Conservation (phyloP, 2,888 invertebrate genomes). For the Apotomis turbidana region DNA sequence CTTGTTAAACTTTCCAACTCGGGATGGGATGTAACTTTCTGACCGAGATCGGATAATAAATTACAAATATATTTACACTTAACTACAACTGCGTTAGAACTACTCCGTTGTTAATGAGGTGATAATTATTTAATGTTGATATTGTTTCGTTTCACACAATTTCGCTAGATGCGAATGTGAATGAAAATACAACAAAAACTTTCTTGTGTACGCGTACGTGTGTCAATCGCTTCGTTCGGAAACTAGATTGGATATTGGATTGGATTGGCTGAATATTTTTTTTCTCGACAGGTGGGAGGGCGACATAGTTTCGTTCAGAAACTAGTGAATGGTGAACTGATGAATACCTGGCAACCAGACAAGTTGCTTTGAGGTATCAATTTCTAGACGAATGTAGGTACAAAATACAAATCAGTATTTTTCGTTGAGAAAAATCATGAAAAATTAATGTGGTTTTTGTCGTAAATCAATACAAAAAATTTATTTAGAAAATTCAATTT, state of each 20-base stretch:
- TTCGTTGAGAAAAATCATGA: too few relatives aligned
- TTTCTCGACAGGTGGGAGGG: constrained; percentile 26
- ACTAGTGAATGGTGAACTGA: not conserved
- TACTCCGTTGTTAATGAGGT: not conserved
- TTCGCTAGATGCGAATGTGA: constrained; percentile 43
- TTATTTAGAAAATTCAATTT: too few relatives aligned
- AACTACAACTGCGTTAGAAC: not conserved
- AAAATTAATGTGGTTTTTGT: too few relatives aligned
- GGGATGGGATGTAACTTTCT: constrained; percentile 46
- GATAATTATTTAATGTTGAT: constrained; percentile 1
- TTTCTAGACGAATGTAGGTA: constrained; percentile 7
- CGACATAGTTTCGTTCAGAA: constrained; percentile 26
- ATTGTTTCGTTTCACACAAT: constrained; percentile 51
- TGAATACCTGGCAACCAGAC: not conserved
- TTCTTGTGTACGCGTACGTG: constrained; percentile 41
- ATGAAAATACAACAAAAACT: constrained; percentile 26
- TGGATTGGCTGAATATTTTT: not conserved
- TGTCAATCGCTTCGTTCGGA: constrained; percentile 53
- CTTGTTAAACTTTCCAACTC: constrained; percentile 65
- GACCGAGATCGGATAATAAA: constrained; percentile 33
- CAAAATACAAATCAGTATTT: not conserved
- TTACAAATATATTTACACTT: constrained; percentile 12
- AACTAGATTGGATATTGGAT: constrained; percentile 40
- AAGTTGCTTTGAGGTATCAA: not conserved
- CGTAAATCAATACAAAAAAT: too few relatives aligned